Conservation (phyloP, 2,888 invertebrate genomes). For the Oscheius sp. region DNA sequence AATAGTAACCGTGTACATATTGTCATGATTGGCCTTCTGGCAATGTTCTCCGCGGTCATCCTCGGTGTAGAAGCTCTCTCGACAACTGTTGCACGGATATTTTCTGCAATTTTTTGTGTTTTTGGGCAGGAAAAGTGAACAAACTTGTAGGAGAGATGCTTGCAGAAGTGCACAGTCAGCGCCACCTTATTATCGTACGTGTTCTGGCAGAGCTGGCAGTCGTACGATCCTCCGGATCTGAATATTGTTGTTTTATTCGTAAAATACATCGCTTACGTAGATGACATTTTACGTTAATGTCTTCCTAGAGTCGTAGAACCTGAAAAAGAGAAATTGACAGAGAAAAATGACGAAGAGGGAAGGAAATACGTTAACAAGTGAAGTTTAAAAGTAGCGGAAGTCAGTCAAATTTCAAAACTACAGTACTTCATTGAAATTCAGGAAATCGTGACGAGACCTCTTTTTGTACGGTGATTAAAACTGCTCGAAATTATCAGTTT, state of each 20-base stretch:
- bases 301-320: background rate
- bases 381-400: too few relatives aligned
- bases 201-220: slow-evolving; percentile 4
- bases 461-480: too few relatives aligned
- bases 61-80: slow-evolving; percentile 11
- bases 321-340: background rate
- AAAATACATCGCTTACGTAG: background rate
- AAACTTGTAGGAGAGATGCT: background rate
- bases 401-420: too few relatives aligned
- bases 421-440: too few relatives aligned
- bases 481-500: too few relatives aligned
- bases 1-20: slow-evolving; percentile 12
- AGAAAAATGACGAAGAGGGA: background rate
- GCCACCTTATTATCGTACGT: background rate
- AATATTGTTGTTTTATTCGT: background rate
- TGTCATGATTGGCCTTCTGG: background rate
- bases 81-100: slow-evolving; percentile 21
- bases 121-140: background rate
- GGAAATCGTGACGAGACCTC: too few relatives aligned
- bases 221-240: background rate
- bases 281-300: background rate
- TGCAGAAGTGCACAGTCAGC: background rate
- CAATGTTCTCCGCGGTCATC: slow-evolving; percentile 28
- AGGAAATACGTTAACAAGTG: background rate
- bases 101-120: slow-evolving; percentile 4